These are phyloP conservation scores for Phrynocephalus guinanensis DNA, from an alignment of 2,797 vertebrate genomes.

Conservation along the genomic window DNA sequence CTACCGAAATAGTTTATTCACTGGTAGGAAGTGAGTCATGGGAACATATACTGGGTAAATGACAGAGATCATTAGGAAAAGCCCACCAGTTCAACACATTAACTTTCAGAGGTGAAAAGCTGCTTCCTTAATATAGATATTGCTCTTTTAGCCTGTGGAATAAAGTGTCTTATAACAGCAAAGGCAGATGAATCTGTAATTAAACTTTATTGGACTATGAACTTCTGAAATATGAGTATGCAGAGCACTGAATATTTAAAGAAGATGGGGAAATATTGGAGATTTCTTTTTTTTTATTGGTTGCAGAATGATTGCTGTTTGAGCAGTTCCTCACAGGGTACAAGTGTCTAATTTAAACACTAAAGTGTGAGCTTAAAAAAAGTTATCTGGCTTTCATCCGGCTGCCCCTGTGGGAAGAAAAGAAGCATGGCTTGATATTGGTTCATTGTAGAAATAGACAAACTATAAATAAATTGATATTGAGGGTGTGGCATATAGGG, in stretches of 20 bases:
- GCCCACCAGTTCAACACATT: rapidly evolving
- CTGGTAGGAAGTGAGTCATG: constrained; percentile 65
- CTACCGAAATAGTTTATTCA: constrained; percentile 38
- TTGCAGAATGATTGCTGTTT: neutral
- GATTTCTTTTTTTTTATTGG: neutral
- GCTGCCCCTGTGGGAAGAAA: neutral
- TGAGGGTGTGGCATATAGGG: neutral
- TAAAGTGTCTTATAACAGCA: constrained; percentile 29
- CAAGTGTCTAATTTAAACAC: neutral
- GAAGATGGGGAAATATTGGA: constrained; percentile 26
- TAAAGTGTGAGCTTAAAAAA: constrained; percentile 4
- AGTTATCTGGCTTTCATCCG: neutral
- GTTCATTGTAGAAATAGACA: neutral
- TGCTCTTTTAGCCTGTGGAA: neutral
- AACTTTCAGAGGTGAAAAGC: constrained; percentile 28
- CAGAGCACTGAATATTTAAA: constrained; percentile 21
- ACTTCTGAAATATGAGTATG: constrained; percentile 26
- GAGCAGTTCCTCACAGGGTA: neutral
- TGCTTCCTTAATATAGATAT: constrained; percentile 22
- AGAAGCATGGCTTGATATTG: neutral
- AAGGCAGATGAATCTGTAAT: neutral
- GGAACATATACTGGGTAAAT: constrained; percentile 48
- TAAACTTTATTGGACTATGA: constrained; percentile 19
- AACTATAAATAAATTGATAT: constrained; percentile 5
- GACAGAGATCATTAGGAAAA: constrained; percentile 52